Percentiles rank a stretch among this genome's conserved stretches.
phyloP scores from a whole-genome alignment of 2,888 invertebrate genomes.

The Syritta pipiens region DNA sequence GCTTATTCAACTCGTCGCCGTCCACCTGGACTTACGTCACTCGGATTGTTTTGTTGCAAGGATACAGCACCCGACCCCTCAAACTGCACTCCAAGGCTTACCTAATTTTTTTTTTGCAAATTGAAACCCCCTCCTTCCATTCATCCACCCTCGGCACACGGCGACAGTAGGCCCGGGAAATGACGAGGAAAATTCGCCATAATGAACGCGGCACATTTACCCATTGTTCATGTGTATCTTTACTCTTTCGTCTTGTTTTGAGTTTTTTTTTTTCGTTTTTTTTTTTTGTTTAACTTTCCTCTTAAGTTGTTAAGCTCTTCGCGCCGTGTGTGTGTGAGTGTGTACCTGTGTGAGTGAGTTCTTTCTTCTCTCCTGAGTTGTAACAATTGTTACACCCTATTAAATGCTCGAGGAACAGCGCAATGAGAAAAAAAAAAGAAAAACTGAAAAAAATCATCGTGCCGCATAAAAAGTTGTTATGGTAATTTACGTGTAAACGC shows the following conservation, averaged over 20 bases:
- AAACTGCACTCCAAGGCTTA: too few relatives aligned
- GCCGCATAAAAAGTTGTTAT: constrained; percentile 38
- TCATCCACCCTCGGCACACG: too few relatives aligned
- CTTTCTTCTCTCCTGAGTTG: not conserved
- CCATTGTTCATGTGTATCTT: not conserved
- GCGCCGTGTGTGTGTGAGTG: constrained; percentile 11
- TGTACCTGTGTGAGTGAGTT: not conserved
- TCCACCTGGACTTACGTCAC: too few relatives aligned
- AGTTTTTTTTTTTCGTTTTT: not conserved
- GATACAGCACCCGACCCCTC: too few relatives aligned
- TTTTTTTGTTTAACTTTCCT: constrained; percentile 34
- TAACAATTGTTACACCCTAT: constrained; percentile 53
- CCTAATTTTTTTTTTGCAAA: too few relatives aligned
- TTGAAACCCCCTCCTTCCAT: too few relatives aligned
- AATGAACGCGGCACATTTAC: not conserved
- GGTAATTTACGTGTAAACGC: constrained; percentile 48
- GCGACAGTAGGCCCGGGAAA: too few relatives aligned
- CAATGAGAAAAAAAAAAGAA: constrained; percentile 12
- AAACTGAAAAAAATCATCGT: constrained; percentile 14
- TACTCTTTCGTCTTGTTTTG: not conserved
- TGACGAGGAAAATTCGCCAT: too few relatives aligned
- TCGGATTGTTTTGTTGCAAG: too few relatives aligned
- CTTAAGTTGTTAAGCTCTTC: constrained; percentile 32
- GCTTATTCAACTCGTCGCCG: too few relatives aligned
- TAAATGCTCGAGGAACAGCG: constrained; percentile 30